Evolutionary conservation across 2,888 invertebrate species (phyloP).

Genomic region (Tribolium freemani): DNA sequence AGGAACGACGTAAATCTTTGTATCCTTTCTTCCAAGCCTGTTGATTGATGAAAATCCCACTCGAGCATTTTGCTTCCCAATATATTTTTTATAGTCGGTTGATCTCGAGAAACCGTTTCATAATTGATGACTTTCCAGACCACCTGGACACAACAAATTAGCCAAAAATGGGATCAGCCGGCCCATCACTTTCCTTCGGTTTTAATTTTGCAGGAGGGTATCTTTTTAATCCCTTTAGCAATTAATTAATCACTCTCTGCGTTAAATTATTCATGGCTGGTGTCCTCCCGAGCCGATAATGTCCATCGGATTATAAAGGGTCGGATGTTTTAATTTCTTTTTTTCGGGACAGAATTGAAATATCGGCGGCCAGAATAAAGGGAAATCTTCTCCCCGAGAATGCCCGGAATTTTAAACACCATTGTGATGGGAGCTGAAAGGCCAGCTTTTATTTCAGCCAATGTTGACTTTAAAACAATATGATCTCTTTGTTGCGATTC

Average conservation of each 20-base stretch:
- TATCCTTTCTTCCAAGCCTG: conserved; percentile 14
- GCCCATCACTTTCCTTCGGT: neutral
- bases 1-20: conserved; percentile 18
- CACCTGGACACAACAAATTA: neutral
- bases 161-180: neutral
- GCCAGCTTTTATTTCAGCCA: conserved; percentile 14
- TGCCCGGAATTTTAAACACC: conserved; percentile 31
- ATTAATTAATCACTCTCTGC: conserved; percentile 13
- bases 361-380: conserved; percentile 20
- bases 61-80: conserved; percentile 13
- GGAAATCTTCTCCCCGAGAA: conserved; percentile 13
- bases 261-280: conserved; percentile 13
- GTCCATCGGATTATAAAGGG: conserved; percentile 7
- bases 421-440: conserved; percentile 7
- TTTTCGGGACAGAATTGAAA: conserved; percentile 12
- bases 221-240: neutral
- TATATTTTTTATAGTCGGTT: conserved; percentile 21
- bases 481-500: conserved; percentile 4
- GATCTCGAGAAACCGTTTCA: neutral
- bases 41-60: conserved; percentile 30
- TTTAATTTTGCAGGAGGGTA: conserved; percentile 2
- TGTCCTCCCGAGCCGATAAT: neutral
- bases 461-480: conserved; percentile 18
- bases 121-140: conserved; percentile 1
- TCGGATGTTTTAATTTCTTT: conserved; percentile 21